phyloP scores from a whole-genome alignment of 2,113 vertebrate genomes.

The Oncorhynchus keta region DNA sequence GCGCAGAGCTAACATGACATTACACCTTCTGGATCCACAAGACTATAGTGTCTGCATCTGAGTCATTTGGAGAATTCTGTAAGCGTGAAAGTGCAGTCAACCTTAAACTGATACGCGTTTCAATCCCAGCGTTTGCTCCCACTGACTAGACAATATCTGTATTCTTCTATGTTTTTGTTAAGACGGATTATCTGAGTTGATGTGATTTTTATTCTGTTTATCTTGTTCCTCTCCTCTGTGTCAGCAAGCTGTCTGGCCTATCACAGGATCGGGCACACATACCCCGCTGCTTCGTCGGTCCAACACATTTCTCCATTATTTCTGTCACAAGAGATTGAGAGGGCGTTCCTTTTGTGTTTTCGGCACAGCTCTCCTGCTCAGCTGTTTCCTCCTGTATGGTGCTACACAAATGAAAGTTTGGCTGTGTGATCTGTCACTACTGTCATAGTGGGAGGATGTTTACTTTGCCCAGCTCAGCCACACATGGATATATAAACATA shows the following conservation, averaged over 20 bases:
- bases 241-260: conserved; percentile 24
- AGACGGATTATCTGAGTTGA: neutral
- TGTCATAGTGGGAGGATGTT: conserved; percentile 41
- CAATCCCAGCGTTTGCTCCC: neutral
- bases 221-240: conserved; percentile 22
- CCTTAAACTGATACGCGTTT: no score
- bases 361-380: conserved; percentile 5
- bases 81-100: no score
- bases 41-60: no score
- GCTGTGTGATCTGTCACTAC: conserved; percentile 36
- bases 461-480: conserved; percentile 37
- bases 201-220: conserved; percentile 9
- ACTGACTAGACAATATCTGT: neutral
- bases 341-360: conserved; percentile 30
- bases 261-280: conserved; percentile 12
- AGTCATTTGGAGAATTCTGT: no score
- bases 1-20: no score
- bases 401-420: conserved; percentile 28
- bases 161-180: neutral
- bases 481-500: conserved; percentile 22
- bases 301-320: conserved; percentile 34
- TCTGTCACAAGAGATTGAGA: conserved; percentile 34
- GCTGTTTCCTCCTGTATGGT: neutral
- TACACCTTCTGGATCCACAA: no score
- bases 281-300: neutral